Base-by-base conservation (phyloP, 2,888 invertebrate genomes). In the Sthenelais limicola region DNA sequence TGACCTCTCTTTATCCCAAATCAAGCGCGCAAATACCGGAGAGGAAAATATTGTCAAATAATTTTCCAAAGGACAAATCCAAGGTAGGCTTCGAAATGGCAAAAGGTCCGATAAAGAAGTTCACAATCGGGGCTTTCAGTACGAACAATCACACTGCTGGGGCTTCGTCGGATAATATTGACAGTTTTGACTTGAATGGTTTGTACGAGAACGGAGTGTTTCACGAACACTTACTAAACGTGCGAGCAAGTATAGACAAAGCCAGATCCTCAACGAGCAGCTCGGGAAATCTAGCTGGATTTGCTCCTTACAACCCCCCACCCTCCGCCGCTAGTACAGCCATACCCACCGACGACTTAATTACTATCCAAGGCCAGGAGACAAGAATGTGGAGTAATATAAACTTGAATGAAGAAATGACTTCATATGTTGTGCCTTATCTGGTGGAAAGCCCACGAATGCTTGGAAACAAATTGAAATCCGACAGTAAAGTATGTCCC, bases 141-240 rank as follows among this genome's bases (percentile, higher is more conserved):
- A n/a, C n/a, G n/a, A n/a, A n/a, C n/a, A n/a, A n/a, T n/a, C n/a
- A n/a, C n/a, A n/a, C n/a, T n/a, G n/a, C n/a, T n/a, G n/a, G n/a
- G n/a, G n/a, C n/a, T n/a, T n/a, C n/a, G n/a, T n/a, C n/a, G n/a
- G n/a, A n/a, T n/a, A n/a, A n/a, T n/a, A n/a, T n/a, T n/a, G n/a
- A n/a, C n/a, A n/a, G n/a, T 28, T n/a, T 43, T 1, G 38, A 62
- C 24, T 21, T 62, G 15, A 1, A 18, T 7, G 15, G 35, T 35
- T 43, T 62, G 2, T 62, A 62, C 24, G 62, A 62, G 24, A 62
- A 62, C 38, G 62, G 62, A 7, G 28, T 62, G 2, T 62, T 62
- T 26, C 62, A 62, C 24, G 38, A 62, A 24, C 62, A 62, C 38
- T 12, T 62, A 2, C 21, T 38, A 15, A 62, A 62, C 24, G 24